Evolutionary conservation across 2,888 invertebrate genomes (phyloP), one percentile per base, ranked within the genome.

Genomic region (Agapostemon virescens): DNA sequence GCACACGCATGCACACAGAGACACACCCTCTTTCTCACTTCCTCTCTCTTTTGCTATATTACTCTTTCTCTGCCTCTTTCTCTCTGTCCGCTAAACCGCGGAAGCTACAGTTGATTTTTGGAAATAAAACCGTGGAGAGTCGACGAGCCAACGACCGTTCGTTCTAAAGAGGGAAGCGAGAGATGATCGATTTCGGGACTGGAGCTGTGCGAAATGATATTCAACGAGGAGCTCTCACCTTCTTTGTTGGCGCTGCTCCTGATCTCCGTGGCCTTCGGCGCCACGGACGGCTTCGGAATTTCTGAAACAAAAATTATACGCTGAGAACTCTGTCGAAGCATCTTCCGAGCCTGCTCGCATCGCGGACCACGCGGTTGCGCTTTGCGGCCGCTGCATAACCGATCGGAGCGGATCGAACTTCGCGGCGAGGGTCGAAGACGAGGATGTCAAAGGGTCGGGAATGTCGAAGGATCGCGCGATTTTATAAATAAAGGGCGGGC

Each of bases 211-310:
- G 26, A 33, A 20, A 76, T 84, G 74, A 74, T 55, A 84, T 86
- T 86, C 82, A 80, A 82, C 77, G 79, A 71, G 67, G 33, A 49
- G 78, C 94, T 95, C 94, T 95, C 93, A 96, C 96, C 95, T 93
- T 96, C 96, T 95, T 96, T 96, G 91, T 96, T 95, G 68, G 95
- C 94, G 89, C 93, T 95, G 93, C 96, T 96, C 92, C 96, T 96
- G 94, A 96, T 96, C 93, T 96, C 96, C 74, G 96, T 96, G 84
- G 97, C 95, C 94, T 96, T 95, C 81, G 97, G 96, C 84, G 97
- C 96, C 78, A 96, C 96, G 81, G 97, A 97, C 78, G 97, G 97
- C 95, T 97, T 95, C 74, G 97, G 97, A 91, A 97, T 97, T 94
- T 97, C 97, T 97, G 94, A 84, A 94, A 94, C 77, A 38, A 81